A percentile compares a stretch with the other conserved stretches of the same genome.
These are phyloP conservation scores for Nansenia antarctica DNA, from an alignment of 2,113 vertebrate species.

Conservation along the genomic window DNA sequence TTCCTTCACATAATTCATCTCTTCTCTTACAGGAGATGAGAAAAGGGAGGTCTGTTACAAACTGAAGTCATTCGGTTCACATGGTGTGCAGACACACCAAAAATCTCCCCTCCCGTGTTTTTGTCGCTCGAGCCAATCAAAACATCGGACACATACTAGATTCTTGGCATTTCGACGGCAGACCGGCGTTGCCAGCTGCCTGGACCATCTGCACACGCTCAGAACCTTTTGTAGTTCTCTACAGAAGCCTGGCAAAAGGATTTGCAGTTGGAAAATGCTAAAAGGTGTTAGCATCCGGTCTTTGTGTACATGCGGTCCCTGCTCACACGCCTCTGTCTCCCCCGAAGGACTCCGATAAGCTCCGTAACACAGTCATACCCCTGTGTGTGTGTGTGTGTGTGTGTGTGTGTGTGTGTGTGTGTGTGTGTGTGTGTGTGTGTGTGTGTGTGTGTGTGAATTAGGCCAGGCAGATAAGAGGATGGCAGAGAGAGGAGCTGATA, in stretches of 20 bases:
- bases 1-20: too few species aligned
- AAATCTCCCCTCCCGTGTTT: too few species aligned
- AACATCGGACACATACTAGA: too few species aligned
- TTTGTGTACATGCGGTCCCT: conserved; percentile 55
- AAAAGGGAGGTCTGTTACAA: too few species aligned
- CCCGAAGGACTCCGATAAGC: conserved; percentile 69
- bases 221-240: conserved; percentile 14
- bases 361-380: conserved; percentile 66
- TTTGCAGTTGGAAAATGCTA: conserved; percentile 8
- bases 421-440: conserved; percentile 19
- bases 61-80: too few species aligned
- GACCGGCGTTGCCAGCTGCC: neutral
- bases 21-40: too few species aligned
- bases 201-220: neutral
- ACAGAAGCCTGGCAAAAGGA: neutral
- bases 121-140: too few species aligned
- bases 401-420: conserved; percentile 14
- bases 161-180: too few species aligned
- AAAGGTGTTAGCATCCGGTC: conserved; percentile 18
- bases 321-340: conserved; percentile 62
- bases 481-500: conserved; percentile 60
- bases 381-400: conserved; percentile 5
- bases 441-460: conserved; percentile 59
- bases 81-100: too few species aligned
- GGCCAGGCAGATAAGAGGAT: conserved; percentile 67